phyloP scores from a whole-genome alignment of 92 coral and sea anemone species.

The Montipora capitata region DNA sequence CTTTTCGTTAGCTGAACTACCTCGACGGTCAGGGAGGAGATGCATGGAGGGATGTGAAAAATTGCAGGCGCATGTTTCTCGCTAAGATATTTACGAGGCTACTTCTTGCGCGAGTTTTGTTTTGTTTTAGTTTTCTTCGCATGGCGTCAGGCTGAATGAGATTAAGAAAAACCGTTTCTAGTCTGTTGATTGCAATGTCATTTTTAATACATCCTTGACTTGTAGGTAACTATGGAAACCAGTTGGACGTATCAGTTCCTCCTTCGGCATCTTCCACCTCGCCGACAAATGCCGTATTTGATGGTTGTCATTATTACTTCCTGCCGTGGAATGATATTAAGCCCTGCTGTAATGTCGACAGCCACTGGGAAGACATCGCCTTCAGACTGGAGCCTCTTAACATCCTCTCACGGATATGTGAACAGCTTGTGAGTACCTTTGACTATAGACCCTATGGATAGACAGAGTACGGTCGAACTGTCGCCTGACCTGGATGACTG shows the following conservation, averaged over 20 bases:
- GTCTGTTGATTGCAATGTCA: background rate
- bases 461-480: too few species aligned
- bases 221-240: slow-evolving; percentile 98
- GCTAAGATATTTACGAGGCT: too few species aligned
- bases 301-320: slow-evolving; percentile 91
- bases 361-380: slow-evolving; percentile 98
- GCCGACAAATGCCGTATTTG: slow-evolving; percentile 93
- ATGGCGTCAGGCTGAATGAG: too few species aligned
- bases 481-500: too few species aligned
- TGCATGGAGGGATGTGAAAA: too few species aligned
- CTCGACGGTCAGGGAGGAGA: too few species aligned
- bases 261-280: slow-evolving; percentile 96
- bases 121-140: too few species aligned
- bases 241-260: slow-evolving; percentile 88
- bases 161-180: too few species aligned
- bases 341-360: slow-evolving; percentile 95
- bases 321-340: slow-evolving; percentile 94
- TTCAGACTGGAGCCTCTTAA: slow-evolving; percentile 91
- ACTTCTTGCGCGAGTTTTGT: too few species aligned
- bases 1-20: too few species aligned
- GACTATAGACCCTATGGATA: too few species aligned
- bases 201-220: background rate
- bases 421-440: slow-evolving; percentile 82
- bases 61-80: too few species aligned
- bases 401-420: slow-evolving; percentile 81